Percentiles rank a stretch among this genome's conserved stretches.
phyloP scores from a whole-genome alignment of 2,797 vertebrate genomes.

The Caiman crocodilus region DNA sequence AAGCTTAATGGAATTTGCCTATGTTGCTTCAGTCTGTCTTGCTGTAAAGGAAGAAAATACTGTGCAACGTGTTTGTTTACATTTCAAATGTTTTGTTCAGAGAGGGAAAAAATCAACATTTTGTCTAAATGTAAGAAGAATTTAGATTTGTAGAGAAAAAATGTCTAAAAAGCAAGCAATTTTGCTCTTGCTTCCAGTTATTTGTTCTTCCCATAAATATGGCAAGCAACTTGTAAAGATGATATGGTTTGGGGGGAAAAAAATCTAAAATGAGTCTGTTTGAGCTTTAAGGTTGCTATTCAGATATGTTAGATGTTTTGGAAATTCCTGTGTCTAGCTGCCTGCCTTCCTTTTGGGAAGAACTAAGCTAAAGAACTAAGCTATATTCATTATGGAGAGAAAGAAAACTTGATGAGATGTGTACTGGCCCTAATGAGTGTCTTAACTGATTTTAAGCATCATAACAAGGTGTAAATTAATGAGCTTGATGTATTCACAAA shows the following conservation, averaged over 20 bases:
- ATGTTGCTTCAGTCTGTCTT: accelerated
- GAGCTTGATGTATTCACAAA: slow-evolving; percentile 35
- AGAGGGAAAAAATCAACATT: neutral
- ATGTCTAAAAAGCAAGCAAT: neutral
- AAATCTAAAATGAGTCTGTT: slow-evolving; percentile 1
- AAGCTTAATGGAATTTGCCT: neutral
- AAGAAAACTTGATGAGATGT: neutral
- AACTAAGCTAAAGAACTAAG: neutral
- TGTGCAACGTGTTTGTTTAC: neutral
- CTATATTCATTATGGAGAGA: neutral
- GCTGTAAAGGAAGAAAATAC: neutral
- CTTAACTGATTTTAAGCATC: slow-evolving; percentile 22
- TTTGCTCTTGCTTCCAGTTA: neutral
- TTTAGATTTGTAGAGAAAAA: neutral
- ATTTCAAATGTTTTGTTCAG: neutral
- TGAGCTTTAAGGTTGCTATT: neutral
- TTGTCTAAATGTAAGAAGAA: neutral
- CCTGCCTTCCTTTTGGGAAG: neutral
- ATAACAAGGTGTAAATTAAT: slow-evolving; percentile 23
- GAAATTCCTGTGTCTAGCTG: neutral
- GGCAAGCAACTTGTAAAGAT: neutral
- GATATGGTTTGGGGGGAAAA: neutral
- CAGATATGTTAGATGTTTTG: neutral
- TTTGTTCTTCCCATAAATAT: slow-evolving; percentile 31
- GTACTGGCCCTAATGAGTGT: neutral